Percentiles rank a stretch among this genome's conserved stretches.
These are phyloP conservation scores for Macrocentrus cingulum DNA, from an alignment of 1,140 invertebrate species.

Conservation along the genomic window DNA sequence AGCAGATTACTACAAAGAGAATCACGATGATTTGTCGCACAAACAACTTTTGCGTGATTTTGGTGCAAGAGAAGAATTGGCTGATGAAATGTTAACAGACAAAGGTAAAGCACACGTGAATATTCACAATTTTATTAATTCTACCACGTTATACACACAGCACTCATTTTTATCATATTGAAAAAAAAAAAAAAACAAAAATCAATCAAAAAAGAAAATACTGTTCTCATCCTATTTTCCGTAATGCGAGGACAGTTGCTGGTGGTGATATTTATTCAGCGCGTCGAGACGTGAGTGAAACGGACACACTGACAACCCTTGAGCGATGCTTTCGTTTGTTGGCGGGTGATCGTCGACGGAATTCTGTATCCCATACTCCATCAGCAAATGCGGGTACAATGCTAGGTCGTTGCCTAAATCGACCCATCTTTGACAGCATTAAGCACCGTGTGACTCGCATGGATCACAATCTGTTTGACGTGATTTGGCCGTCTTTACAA, in stretches of 20 bases:
- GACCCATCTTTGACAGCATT: constrained; percentile 68
- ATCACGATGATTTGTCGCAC: constrained; percentile 70
- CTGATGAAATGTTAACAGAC: constrained; percentile 70
- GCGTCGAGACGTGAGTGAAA: constrained; percentile 67
- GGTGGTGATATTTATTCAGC: constrained; percentile 69
- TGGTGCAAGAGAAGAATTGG: constrained; percentile 67
- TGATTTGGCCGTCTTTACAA: constrained; percentile 79
- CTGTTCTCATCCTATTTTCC: constrained; percentile 18
- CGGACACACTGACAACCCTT: constrained; percentile 68
- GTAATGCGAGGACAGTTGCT: constrained; percentile 59
- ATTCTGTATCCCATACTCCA: constrained; percentile 61
- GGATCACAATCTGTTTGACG: constrained; percentile 78
- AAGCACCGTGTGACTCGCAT: constrained; percentile 71
- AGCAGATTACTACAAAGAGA: constrained; percentile 74
- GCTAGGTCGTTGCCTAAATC: constrained; percentile 67
- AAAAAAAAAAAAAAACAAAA: too few relatives aligned
- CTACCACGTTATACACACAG: too few relatives aligned
- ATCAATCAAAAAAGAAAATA: too few relatives aligned
- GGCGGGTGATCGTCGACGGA: constrained; percentile 62
- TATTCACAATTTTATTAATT: too few relatives aligned
- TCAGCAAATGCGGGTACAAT: constrained; percentile 62
- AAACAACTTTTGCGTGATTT: constrained; percentile 69
- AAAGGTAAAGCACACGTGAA: constrained; percentile 64
- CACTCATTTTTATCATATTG: constrained; percentile 5
- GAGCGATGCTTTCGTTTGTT: constrained; percentile 72